phyloP scores from a whole-genome alignment of 1,140 invertebrate species.

The Vanessa tameamea region DNA sequence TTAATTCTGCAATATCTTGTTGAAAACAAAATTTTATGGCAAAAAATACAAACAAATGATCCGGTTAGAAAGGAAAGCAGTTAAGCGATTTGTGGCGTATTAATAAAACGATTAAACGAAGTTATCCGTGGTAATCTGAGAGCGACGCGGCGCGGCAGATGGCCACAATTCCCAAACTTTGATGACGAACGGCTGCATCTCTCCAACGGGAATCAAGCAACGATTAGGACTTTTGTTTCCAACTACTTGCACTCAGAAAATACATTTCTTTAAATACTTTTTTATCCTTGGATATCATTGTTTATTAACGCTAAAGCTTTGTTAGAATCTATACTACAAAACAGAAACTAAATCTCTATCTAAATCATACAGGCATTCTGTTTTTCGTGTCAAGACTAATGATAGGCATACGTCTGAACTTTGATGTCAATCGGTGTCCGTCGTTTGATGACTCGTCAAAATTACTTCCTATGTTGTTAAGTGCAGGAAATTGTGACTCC shows the following conservation, averaged over 20 bases:
- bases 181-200: conserved; percentile 70
- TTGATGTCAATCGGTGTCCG: conserved; percentile 65
- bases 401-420: conserved; percentile 51
- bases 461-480: conserved; percentile 79
- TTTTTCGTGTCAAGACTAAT: conserved; percentile 42
- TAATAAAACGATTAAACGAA: conserved; percentile 80
- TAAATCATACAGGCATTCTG: not conserved
- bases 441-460: conserved; percentile 78
- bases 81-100: conserved; percentile 79
- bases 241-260: conserved; percentile 45
- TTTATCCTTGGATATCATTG: not conserved
- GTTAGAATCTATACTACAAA: not conserved
- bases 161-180: conserved; percentile 77
- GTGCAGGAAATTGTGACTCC: conserved; percentile 80
- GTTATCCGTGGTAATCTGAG: conserved; percentile 74
- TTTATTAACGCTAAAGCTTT: not conserved
- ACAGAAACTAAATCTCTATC: not conserved
- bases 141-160: conserved; percentile 72
- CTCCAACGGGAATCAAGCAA: conserved; percentile 58
- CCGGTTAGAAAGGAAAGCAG: conserved; percentile 55
- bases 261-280: conserved; percentile 9
- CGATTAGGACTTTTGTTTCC: conserved; percentile 68
- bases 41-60: conserved; percentile 30
- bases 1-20: no score
- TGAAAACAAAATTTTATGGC: not conserved